Conservation (phyloP, 2,797 vertebrate genomes). For the Leptatherina wallacei region DNA sequence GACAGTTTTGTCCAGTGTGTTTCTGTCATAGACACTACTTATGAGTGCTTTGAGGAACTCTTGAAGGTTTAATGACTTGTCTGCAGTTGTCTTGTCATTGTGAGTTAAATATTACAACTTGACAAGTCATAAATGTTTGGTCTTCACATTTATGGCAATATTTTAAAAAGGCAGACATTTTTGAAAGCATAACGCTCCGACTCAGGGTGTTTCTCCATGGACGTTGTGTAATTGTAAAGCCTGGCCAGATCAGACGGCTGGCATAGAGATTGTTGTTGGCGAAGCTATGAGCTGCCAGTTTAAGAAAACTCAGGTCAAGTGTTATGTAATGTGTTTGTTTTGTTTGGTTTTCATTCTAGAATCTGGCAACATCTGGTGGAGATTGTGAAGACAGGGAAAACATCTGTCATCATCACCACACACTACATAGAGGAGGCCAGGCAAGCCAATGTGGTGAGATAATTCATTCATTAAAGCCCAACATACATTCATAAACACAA, state of each 20-base stretch:
- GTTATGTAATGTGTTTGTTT: constrained; percentile 35
- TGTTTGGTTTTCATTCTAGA: constrained; percentile 54
- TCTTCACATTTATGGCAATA: background rate
- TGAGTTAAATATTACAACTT: background rate
- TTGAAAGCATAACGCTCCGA: background rate
- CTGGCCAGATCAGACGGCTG: constrained; percentile 33
- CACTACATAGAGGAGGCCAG: constrained; percentile 88
- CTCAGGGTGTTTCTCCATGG: constrained; percentile 2
- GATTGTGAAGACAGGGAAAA: constrained; percentile 83
- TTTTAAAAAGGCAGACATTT: constrained; percentile 1
- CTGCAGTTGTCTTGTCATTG: background rate
- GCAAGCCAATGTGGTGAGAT: constrained; percentile 85
- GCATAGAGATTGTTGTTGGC: constrained; percentile 18
- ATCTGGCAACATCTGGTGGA: constrained; percentile 88
- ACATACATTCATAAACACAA: background rate
- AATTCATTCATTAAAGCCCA: background rate
- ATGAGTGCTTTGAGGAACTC: background rate
- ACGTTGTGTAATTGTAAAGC: constrained; percentile 39
- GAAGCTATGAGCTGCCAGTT: constrained; percentile 5
- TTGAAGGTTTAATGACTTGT: background rate
- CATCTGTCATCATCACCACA: constrained; percentile 87
- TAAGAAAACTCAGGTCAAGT: constrained; percentile 15
- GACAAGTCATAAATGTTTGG: background rate
- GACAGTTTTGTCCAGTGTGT: too few relatives aligned
- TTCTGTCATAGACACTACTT: background rate